Evolutionary conservation across 2,888 invertebrate genomes (phyloP), one percentile per base, ranked within the genome.

Genomic region (Acleris holmiana): DNA sequence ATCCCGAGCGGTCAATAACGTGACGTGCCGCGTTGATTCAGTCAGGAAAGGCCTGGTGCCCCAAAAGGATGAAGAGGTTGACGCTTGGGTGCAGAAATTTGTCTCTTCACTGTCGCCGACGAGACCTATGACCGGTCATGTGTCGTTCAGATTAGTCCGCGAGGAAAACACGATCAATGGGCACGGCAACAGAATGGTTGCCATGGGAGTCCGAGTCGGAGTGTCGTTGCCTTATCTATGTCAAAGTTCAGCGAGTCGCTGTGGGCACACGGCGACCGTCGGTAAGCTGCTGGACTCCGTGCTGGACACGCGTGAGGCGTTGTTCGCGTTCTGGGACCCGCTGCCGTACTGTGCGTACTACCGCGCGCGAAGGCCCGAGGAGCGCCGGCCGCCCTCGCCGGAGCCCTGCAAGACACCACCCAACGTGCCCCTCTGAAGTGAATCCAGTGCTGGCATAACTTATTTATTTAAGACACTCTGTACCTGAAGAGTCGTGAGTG

Each of bases 341-440:
- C 81, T 97, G 74, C 97, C 97, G 0, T 97, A 97, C 80, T 97
- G 96, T 78, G 97, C 96, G 2, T 97, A 96, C 81, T 97, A 97
- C 85, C 96, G 96, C 80, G 94, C 97, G 74, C 96, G 97, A 77
- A 83, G 95, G 73, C 96, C 97, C 47, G 87, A 84, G 29, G 88
- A 86, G 69, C 83, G 84, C 76, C 88, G 85, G 80, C 85, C 83
- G 77, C 93, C 86, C 70, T 91, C 86, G 65, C 91, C 85, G 76
- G 94, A 89, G 86, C 94, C 88, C 74, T 94, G 86, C 90, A 94
- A 85, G 89, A 94, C 91, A 61, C 92, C 92, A 40, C 91, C 92
- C 2, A 90, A 90, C 70, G 88, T 91, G 74, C 92, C 91, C 57
- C 88, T 91, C 65, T 92, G 91, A 92, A 71, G 56, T 56, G 62